phyloP scores from a whole-genome alignment of 2,888 invertebrate species.

The Ganaspis brasiliensis region DNA sequence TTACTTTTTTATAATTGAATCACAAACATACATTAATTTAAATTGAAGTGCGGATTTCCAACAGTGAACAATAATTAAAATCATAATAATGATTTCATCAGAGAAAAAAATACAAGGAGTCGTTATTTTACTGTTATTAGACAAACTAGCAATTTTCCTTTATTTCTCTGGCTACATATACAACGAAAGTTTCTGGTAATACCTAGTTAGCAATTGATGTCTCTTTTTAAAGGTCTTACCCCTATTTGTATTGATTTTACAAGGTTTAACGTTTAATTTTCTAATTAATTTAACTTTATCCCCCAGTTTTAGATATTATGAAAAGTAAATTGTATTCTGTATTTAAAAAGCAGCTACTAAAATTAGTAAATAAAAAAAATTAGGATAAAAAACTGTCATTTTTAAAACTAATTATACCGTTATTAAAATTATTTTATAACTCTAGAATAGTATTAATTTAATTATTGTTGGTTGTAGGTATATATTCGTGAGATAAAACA shows the following conservation, averaged over 20 bases:
- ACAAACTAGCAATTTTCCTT: constrained; percentile 8
- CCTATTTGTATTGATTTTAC: not conserved
- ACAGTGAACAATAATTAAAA: constrained; percentile 17
- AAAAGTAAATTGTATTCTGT: too few relatives aligned
- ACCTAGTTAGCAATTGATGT: constrained; percentile 7
- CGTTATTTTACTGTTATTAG: constrained; percentile 20
- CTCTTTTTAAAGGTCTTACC: not conserved
- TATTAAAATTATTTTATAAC: too few relatives aligned
- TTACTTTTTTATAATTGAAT: not conserved
- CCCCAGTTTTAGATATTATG: too few relatives aligned
- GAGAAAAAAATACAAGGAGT: not conserved
- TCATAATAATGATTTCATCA: not conserved
- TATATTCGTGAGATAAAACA: too few relatives aligned
- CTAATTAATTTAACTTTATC: too few relatives aligned
- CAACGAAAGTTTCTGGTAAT: not conserved
- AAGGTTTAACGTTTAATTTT: not conserved
- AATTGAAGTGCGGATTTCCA: too few relatives aligned
- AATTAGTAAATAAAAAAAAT: too few relatives aligned
- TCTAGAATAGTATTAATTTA: too few relatives aligned
- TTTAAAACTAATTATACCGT: too few relatives aligned
- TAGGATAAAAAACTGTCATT: too few relatives aligned
- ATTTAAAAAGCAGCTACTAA: too few relatives aligned
- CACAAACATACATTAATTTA: not conserved
- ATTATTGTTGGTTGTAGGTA: too few relatives aligned
- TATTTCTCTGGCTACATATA: constrained; percentile 7